A percentile compares a stretch with the other conserved stretches of the same genome.
Evolutionary conservation across 2,113 vertebrate genomes (phyloP).

Genomic region (Atractosteus spatula): DNA sequence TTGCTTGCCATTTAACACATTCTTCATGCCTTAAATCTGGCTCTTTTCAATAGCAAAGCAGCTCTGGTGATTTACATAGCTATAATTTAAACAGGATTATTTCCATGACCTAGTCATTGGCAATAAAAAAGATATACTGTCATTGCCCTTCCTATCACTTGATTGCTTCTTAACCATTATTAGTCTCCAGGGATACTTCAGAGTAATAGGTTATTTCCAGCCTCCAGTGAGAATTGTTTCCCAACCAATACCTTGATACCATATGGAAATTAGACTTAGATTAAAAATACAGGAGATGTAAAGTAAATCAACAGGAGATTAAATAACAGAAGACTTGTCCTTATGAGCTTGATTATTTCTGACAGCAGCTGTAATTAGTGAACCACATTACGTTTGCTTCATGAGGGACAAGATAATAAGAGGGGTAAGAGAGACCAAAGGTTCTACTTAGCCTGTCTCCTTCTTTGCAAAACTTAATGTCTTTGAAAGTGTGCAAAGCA

Average conservation of each 20-base stretch:
- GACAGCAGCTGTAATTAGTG: constrained; percentile 53
- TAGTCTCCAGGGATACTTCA: constrained; percentile 40
- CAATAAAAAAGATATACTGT: constrained; percentile 65
- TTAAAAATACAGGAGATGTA: constrained; percentile 32
- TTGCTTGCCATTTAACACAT: constrained; percentile 61
- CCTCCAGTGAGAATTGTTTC: constrained; percentile 13
- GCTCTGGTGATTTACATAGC: constrained; percentile 67
- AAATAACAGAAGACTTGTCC: constrained; percentile 21
- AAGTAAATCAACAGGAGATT: constrained; percentile 27
- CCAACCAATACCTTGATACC: constrained; percentile 33
- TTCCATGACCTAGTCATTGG: constrained; percentile 44
- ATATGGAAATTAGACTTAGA: constrained; percentile 40
- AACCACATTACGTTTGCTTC: constrained; percentile 38
- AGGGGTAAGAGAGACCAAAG: not conserved
- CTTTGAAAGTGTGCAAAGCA: too few species aligned
- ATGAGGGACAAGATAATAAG: constrained; percentile 13
- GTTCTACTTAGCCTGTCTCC: too few species aligned
- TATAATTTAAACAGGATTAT: constrained; percentile 59
- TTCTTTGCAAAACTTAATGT: too few species aligned
- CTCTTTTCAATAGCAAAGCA: constrained; percentile 56
- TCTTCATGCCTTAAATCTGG: constrained; percentile 63
- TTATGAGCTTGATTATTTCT: constrained; percentile 41
- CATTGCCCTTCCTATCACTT: constrained; percentile 46
- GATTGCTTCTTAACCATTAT: constrained; percentile 66
- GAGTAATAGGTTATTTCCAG: not conserved